A percentile compares a stretch with the other conserved stretches of the same genome.
phyloP scores from a whole-genome alignment of 2,113 vertebrate species.

The Vidua chalybeata region DNA sequence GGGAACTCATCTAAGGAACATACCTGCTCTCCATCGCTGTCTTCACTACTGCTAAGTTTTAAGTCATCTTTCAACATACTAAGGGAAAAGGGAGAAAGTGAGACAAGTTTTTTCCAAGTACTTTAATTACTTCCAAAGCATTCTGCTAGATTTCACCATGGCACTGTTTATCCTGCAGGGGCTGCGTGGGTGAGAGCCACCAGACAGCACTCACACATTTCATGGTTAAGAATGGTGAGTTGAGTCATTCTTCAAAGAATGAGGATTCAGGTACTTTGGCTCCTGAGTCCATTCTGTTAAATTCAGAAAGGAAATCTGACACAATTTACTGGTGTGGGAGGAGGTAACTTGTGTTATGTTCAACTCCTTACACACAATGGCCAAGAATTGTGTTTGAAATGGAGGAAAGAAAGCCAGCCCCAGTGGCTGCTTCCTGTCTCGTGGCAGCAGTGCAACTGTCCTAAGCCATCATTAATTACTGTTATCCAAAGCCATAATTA shows the following conservation, averaged over 20 bases:
- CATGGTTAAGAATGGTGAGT: background rate
- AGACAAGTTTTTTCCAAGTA: slow-evolving; percentile 45
- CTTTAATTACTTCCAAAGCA: slow-evolving; percentile 4
- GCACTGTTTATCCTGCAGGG: background rate
- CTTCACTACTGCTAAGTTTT: slow-evolving; percentile 97
- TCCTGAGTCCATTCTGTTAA: background rate
- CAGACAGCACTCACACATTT: background rate
- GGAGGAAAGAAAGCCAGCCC: background rate
- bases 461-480: background rate
- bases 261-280: background rate
- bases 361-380: background rate
- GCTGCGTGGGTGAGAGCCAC: background rate
- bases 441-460: background rate
- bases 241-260: background rate
- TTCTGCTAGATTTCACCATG: background rate
- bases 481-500: background rate
- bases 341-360: background rate
- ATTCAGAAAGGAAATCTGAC: background rate
- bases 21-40: slow-evolving; percentile 95
- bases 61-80: slow-evolving; percentile 96
- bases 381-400: background rate
- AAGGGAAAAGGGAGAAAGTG: slow-evolving; percentile 49
- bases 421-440: background rate
- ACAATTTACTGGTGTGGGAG: background rate
- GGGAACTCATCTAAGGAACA: background rate